Base-by-base conservation (phyloP, 2,113 vertebrate genomes). In the Rhinoderma darwinii region DNA sequence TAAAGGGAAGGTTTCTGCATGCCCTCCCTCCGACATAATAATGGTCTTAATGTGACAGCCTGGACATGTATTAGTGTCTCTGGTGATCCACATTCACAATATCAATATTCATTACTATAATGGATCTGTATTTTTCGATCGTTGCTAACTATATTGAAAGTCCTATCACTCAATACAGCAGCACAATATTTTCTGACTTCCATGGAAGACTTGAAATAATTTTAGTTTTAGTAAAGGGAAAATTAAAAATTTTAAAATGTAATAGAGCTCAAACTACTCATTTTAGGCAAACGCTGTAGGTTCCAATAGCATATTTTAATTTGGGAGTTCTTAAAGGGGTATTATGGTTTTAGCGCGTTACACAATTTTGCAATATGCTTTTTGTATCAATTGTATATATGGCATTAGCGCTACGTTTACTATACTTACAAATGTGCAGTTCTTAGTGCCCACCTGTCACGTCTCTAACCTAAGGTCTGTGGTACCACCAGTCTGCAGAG, bases 101-200 rank as follows among this genome's bases (percentile, higher is more conserved):
- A 63, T 63, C 59, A 61, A 86, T 79, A 47, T 78, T 50, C 54
- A 66, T 68, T 78, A 61, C 61, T 54, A 30, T 51, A 78, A 50
- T 68, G 30, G 61, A 59, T 72, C 35, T 68, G 59, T 79, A 20
- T 50, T 25, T 50, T 37, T 25, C 35, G 8, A 77, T 9, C 44
- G n/a, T 37, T 20, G 25, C 30, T 47, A 47, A 14, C 25, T 47
- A 47, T 30, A 27, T n/a, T 76, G 43, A 50, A 74, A 30, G 5
- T 50, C 6, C n/a, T 47, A n/a, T 43, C 41, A 14, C 41, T n/a
- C 12, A 30, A 27, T 27, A 44, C 1, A 50, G 74, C n/a, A 54
- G 32, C n/a, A 22, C 66, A 68, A 68, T 4, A 22, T 70, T 70
- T 39, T 39, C 35, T 25, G 68, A 72, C 68, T 25, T 35, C 63